These are phyloP conservation scores for Trachelus tabidus DNA, from an alignment of 2,888 invertebrate genomes.

Conservation along the genomic window DNA sequence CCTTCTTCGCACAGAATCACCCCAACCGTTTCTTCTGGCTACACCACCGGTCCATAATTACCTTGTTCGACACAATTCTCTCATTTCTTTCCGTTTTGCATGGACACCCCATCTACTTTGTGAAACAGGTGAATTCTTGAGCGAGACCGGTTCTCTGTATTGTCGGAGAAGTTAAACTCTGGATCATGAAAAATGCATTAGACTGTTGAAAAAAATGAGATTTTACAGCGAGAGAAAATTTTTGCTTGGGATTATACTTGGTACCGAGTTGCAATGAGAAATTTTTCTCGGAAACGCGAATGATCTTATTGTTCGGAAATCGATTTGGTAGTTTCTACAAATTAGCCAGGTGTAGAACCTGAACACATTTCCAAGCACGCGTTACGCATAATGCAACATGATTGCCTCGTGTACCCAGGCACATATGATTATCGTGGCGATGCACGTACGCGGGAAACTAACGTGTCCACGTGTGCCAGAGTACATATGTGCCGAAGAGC, in stretches of 20 bases:
- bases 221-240: not conserved
- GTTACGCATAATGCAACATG: conserved; percentile 59
- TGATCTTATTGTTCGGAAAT: not conserved
- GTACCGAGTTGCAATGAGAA: not conserved
- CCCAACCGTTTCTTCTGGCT: conserved; percentile 43
- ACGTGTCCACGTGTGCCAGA: conserved; percentile 28
- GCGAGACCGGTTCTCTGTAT: not conserved
- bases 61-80: conserved; percentile 45
- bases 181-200: not conserved
- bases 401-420: conserved; percentile 53
- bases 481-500: conserved; percentile 24
- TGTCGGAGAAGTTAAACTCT: not conserved
- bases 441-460: conserved; percentile 37
- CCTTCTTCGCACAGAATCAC: conserved; percentile 26
- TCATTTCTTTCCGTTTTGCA: conserved; percentile 31
- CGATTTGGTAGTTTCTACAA: not conserved
- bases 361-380: conserved; percentile 27
- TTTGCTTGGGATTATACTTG: not conserved
- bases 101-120: not conserved
- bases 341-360: not conserved
- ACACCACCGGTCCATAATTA: conserved; percentile 45
- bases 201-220: not conserved
- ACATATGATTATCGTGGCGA: conserved; percentile 51
- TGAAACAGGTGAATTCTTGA: not conserved
- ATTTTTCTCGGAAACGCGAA: not conserved